Conservation (phyloP, 2,888 invertebrate species). For the Drosophila percnosoma region DNA sequence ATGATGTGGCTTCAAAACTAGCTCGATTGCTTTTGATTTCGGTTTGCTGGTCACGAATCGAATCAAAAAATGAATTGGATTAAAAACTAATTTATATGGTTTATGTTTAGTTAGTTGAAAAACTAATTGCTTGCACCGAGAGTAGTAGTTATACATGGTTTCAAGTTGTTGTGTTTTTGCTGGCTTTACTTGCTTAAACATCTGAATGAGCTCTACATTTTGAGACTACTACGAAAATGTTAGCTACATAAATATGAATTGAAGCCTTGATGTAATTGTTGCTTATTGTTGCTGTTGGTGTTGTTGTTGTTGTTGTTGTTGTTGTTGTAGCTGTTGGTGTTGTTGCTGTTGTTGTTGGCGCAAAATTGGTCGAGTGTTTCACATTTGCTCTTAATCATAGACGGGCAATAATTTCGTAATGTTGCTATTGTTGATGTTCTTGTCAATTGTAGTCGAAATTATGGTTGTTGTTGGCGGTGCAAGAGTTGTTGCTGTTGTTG, state of each 20-base stretch:
- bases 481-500: slow-evolving; percentile 59
- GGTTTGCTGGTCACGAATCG: neutral
- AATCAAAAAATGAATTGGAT: neutral
- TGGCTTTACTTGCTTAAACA: neutral
- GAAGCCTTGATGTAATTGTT: slow-evolving; percentile 22
- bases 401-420: slow-evolving; percentile 81
- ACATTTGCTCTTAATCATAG: slow-evolving; percentile 58
- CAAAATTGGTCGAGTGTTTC: slow-evolving; percentile 1
- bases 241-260: slow-evolving; percentile 9
- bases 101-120: slow-evolving; percentile 17
- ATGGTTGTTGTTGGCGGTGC: slow-evolving; percentile 48
- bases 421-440: slow-evolving; percentile 61
- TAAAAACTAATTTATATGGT: neutral
- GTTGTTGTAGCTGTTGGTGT: slow-evolving; percentile 14
- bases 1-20: slow-evolving; percentile 1
- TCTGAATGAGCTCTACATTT: slow-evolving; percentile 3
- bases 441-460: slow-evolving; percentile 56
- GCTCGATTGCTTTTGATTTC: neutral
- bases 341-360: slow-evolving; percentile 15
- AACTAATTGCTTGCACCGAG: slow-evolving; percentile 30
- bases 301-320: slow-evolving; percentile 13
- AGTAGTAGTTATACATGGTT: neutral
- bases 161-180: neutral
- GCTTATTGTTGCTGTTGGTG: slow-evolving; percentile 10
- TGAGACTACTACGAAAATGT: slow-evolving; percentile 6